Conservation (phyloP, 2,113 vertebrate species). For the Lepus europaeus region DNA sequence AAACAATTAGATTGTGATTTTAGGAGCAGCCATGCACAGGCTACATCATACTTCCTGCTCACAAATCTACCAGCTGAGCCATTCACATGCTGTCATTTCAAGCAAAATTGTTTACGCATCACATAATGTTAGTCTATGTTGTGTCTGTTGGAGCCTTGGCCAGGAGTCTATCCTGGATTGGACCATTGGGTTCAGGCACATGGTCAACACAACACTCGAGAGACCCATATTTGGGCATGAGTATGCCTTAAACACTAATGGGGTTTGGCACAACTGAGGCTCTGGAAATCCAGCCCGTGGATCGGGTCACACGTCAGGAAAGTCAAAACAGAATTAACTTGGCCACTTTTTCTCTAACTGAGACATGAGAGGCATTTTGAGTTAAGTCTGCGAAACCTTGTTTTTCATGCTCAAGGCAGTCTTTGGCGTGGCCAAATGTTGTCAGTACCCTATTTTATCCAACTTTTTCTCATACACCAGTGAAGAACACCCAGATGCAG, state of each 20-base stretch:
- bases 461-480: conserved; percentile 68
- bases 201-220: conserved; percentile 75
- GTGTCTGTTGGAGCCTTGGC: conserved; percentile 80
- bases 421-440: conserved; percentile 56
- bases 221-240: conserved; percentile 79
- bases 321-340: conserved; percentile 82
- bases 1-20: conserved; percentile 60
- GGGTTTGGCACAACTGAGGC: conserved; percentile 69
- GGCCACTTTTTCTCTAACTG: conserved; percentile 73
- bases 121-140: conserved; percentile 84
- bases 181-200: conserved; percentile 66
- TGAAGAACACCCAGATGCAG: not conserved
- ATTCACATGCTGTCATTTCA: conserved; percentile 77
- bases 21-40: conserved; percentile 60
- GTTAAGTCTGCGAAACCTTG: conserved; percentile 56
- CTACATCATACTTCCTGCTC: conserved; percentile 71
- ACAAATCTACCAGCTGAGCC: conserved; percentile 57
- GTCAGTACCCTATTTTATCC: conserved; percentile 66
- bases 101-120: conserved; percentile 80
- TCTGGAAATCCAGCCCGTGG: conserved; percentile 76
- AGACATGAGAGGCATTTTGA: conserved; percentile 71
- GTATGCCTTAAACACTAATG: conserved; percentile 67
- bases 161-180: conserved; percentile 68
- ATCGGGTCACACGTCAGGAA: conserved; percentile 80
- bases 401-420: conserved; percentile 61